These are phyloP conservation scores for Isurus oxyrinchus DNA, from an alignment of 2,113 vertebrate genomes.

Conservation along the genomic window DNA sequence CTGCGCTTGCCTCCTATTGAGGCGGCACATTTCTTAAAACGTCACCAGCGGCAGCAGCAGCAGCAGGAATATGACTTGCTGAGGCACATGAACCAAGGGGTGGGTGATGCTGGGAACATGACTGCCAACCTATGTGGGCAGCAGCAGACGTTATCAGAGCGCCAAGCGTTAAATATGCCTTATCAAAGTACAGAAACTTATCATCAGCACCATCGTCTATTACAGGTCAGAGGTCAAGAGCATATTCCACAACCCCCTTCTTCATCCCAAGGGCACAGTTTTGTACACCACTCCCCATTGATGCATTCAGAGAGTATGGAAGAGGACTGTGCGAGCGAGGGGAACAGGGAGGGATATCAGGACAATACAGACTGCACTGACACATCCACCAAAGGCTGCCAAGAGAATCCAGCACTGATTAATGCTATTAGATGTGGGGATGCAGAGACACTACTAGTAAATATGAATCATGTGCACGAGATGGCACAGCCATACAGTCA, in stretches of 20 bases:
- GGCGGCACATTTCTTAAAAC: conserved; percentile 82
- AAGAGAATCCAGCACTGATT: conserved; percentile 57
- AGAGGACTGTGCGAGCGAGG: conserved; percentile 71
- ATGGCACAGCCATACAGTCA: conserved; percentile 71
- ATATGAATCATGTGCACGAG: conserved; percentile 63
- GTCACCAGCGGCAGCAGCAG: conserved; percentile 60
- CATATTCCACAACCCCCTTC: conserved; percentile 57
- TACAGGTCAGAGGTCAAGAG: conserved; percentile 79
- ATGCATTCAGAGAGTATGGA: conserved; percentile 96
- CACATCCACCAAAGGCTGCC: conserved; percentile 69
- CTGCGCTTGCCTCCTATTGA: conserved; percentile 79
- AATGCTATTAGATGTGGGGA: conserved; percentile 57
- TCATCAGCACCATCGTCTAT: conserved; percentile 71
- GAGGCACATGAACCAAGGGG: conserved; percentile 79
- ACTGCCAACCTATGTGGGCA: conserved; percentile 46
- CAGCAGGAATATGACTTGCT: conserved; percentile 71
- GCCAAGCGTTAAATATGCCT: conserved; percentile 55
- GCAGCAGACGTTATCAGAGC: conserved; percentile 60
- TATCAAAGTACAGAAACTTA: conserved; percentile 59
- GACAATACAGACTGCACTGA: conserved; percentile 57
- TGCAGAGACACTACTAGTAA: conserved; percentile 70
- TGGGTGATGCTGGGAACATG: conserved; percentile 63
- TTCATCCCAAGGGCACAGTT: conserved; percentile 43
- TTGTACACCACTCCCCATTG: conserved; percentile 55
- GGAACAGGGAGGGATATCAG: conserved; percentile 65